Conservation (phyloP, 2,797 vertebrate species). For the Mycteria americana region DNA sequence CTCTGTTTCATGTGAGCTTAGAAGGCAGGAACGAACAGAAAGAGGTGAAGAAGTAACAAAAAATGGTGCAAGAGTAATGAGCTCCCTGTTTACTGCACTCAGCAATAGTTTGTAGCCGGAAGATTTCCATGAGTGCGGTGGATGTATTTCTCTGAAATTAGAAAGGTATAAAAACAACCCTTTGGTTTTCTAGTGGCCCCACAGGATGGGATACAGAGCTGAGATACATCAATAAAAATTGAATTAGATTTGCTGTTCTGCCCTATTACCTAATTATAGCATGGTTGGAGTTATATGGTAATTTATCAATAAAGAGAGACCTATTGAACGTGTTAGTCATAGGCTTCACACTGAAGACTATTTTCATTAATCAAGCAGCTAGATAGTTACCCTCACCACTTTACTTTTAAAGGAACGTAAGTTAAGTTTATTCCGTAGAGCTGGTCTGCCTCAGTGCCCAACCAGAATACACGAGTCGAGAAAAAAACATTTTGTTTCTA, state of each 20-base stretch:
- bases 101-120: background rate
- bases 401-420: background rate
- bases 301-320: conserved; percentile 55
- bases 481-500: background rate
- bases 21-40: background rate
- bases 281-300: conserved; percentile 43
- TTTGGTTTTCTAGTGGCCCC: background rate
- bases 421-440: background rate
- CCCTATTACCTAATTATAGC: conserved; percentile 56
- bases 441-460: background rate
- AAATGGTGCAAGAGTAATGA: background rate
- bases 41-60: background rate
- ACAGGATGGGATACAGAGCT: conserved; percentile 22
- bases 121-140: background rate
- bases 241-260: conserved; percentile 55
- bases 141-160: conserved; percentile 3
- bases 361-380: conserved; percentile 48
- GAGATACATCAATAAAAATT: conserved; percentile 57
- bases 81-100: background rate
- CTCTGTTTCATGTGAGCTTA: background rate
- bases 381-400: background rate
- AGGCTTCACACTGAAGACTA: background rate
- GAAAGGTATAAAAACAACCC: background rate
- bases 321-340: conserved; percentile 50
- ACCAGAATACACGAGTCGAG: background rate